phyloP scores from a whole-genome alignment of 2,113 vertebrate species.

The Lanius ludovicianus region DNA sequence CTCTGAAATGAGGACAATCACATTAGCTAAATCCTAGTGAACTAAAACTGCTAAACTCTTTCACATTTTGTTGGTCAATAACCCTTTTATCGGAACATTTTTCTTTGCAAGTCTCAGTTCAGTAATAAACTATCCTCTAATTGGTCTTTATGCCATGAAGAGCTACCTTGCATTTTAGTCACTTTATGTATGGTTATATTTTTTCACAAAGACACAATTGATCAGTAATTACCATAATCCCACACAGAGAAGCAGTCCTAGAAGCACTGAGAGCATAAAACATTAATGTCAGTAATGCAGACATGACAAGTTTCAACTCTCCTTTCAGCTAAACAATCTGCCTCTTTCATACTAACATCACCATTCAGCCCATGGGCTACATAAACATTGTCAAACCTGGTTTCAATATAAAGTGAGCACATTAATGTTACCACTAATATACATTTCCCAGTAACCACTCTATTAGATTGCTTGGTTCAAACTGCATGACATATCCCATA shows the following conservation, averaged over 20 bases:
- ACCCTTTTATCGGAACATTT: neutral
- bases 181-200: neutral
- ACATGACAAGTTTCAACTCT: slow-evolving; percentile 45
- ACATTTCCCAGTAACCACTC: slow-evolving; percentile 15
- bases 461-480: slow-evolving; percentile 36
- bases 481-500: neutral
- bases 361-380: slow-evolving; percentile 19
- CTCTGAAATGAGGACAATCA: slow-evolving; percentile 9
- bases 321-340: slow-evolving; percentile 52
- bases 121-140: slow-evolving; percentile 32
- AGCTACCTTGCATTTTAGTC: slow-evolving; percentile 8
- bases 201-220: slow-evolving; percentile 42
- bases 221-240: slow-evolving; percentile 34
- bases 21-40: slow-evolving; percentile 16
- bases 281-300: slow-evolving; percentile 44
- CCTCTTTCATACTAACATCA: slow-evolving; percentile 54
- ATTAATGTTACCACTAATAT: slow-evolving; percentile 39
- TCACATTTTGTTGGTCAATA: slow-evolving; percentile 54
- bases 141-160: slow-evolving; percentile 13
- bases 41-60: slow-evolving; percentile 23
- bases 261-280: slow-evolving; percentile 29
- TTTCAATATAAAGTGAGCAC: slow-evolving; percentile 49
- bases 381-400: slow-evolving; percentile 65
- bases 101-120: slow-evolving; percentile 2
- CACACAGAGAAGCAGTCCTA: slow-evolving; percentile 12